A percentile compares a stretch with the other conserved stretches of the same genome.
Conservation (phyloP, 2,797 vertebrate genomes). For the Chromobotia macracanthus region DNA sequence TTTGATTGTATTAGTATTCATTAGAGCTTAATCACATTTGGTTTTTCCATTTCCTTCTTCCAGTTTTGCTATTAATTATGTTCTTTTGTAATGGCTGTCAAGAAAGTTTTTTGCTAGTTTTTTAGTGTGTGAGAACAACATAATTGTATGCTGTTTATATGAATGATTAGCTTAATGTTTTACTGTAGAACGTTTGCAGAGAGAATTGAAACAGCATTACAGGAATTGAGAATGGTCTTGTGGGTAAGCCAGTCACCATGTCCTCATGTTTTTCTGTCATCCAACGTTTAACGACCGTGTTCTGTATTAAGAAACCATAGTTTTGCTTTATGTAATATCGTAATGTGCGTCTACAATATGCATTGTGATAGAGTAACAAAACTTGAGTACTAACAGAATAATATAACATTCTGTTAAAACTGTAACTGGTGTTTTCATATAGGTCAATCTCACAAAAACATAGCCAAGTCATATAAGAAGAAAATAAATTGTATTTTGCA, state of each 20-base stretch:
- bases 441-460: not conserved
- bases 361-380: no score
- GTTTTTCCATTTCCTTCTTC: conserved; percentile 46
- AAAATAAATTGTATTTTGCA: no score
- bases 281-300: not conserved
- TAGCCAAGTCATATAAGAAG: not conserved
- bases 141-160: not conserved
- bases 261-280: conserved; percentile 17
- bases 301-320: conserved; percentile 11
- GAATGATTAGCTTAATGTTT: conserved; percentile 22
- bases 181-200: conserved; percentile 27
- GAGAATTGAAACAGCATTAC: conserved; percentile 43
- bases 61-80: conserved; percentile 22
- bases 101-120: conserved; percentile 6
- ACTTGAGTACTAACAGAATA: not conserved
- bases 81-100: not conserved
- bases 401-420: not conserved
- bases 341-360: not conserved
- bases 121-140: not conserved
- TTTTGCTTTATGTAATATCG: not conserved
- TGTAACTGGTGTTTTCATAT: not conserved
- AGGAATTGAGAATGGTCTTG: conserved; percentile 35
- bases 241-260: conserved; percentile 6
- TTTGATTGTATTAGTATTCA: conserved; percentile 10
- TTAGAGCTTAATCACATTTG: not conserved